phyloP scores from a whole-genome alignment of 2,113 vertebrate species.

The Laticauda colubrina region DNA sequence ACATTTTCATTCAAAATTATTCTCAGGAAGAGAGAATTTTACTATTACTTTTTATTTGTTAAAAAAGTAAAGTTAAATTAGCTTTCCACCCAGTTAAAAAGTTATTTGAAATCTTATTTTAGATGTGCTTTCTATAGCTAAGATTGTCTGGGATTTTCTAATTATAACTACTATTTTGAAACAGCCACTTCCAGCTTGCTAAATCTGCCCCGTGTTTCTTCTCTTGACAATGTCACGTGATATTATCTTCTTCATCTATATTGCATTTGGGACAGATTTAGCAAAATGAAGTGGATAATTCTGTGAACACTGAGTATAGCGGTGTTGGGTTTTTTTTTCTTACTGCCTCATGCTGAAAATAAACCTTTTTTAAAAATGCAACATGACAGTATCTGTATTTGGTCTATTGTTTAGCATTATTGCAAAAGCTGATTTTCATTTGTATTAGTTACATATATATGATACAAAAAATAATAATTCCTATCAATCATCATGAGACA shows the following conservation, averaged over 20 bases:
- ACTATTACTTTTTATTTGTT: neutral
- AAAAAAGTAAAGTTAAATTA: neutral
- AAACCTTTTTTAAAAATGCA: neutral
- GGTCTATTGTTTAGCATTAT: neutral
- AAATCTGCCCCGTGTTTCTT: conserved; percentile 36
- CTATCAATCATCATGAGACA: neutral
- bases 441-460: neutral
- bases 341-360: neutral
- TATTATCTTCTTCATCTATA: conserved; percentile 14
- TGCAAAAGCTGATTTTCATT: neutral
- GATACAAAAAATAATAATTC: neutral
- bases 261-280: conserved; percentile 42
- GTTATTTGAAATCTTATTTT: conserved; percentile 35
- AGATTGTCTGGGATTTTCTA: conserved; percentile 25
- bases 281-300: conserved; percentile 44
- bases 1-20: neutral
- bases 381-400: neutral
- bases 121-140: neutral
- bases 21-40: neutral
- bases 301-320: neutral
- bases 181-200: neutral
- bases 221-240: conserved; percentile 43
- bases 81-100: neutral
- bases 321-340: accelerated
- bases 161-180: conserved; percentile 35